Evolutionary conservation across 2,113 vertebrate genomes (phyloP), one percentile per base, ranked within the genome.

Genomic region (Orcinus orca): DNA sequence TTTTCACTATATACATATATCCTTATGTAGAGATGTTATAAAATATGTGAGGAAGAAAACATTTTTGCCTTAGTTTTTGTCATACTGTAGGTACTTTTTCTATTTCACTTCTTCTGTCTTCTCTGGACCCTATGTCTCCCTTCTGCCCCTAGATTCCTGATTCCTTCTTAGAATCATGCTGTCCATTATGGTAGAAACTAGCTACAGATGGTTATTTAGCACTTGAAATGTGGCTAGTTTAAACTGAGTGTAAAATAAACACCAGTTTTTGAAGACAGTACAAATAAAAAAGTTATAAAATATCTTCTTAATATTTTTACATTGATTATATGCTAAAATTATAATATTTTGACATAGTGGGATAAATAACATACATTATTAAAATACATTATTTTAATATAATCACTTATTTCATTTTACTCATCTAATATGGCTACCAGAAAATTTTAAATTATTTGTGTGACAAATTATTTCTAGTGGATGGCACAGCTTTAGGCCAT

Each of bases 221-320:
- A 38, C 58, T 87, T 55, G 29, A 92, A 84, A 58, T 58, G 14
- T 26, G 15, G 3, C n/a, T 74, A 53, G 10, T 67, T 31, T 83
- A 71, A 83, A 90, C 0, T 79, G 21, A 81, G 9, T 86, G 3
- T 86, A 76, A 95, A 92, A 85, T 86, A 84, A 83, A 76, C 25
- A 36, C 1, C 55, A 81, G 17, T 67, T 85, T 83, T 93, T 60
- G 36, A 95, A 85, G 53, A 85, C 70, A 53, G 13, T 53, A 80
- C 44, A 96, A 92, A 84, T 84, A 70, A 96, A 63, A n/a, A 74
- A 12, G 90, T 58, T 86, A 2, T 70, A 93, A 96, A 86, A 11
- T 58, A 89, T 17, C 20, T 62, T 21, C 67, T 68, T 90, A 83
- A 80, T 53, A 94, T 38, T 84, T 93, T 94, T 86, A 41, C 3